phyloP scores from a whole-genome alignment of 1,140 invertebrate species.

The Aphelinus certus region DNA sequence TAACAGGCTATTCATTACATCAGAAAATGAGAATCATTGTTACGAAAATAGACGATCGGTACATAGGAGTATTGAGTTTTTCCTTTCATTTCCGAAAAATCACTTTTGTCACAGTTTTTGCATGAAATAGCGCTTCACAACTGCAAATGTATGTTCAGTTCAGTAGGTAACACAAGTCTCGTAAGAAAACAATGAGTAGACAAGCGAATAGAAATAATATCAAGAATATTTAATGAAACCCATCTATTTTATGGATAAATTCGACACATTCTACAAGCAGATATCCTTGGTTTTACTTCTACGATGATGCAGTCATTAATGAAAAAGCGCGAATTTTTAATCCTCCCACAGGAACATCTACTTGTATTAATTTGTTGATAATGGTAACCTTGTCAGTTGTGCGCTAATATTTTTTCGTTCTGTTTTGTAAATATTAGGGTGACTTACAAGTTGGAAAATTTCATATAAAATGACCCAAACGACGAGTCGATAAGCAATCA shows the following conservation, averaged over 20 bases:
- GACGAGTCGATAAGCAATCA: slow-evolving; percentile 20
- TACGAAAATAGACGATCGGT: too few relatives aligned
- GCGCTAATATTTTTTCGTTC: slow-evolving; percentile 9
- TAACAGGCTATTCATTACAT: too few relatives aligned
- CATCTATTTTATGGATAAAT: background rate
- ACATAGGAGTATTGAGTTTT: too few relatives aligned
- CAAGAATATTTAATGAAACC: too few relatives aligned
- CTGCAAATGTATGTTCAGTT: too few relatives aligned
- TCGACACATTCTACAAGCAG: slow-evolving; percentile 12
- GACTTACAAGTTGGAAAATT: slow-evolving; percentile 34
- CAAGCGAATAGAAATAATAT: too few relatives aligned
- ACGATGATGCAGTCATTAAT: slow-evolving; percentile 5
- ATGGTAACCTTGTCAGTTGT: slow-evolving; percentile 13
- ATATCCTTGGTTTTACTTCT: background rate
- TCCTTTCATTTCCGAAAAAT: too few relatives aligned
- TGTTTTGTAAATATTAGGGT: slow-evolving; percentile 26
- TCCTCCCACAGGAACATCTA: slow-evolving; percentile 18
- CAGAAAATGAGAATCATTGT: too few relatives aligned
- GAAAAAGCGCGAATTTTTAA: background rate
- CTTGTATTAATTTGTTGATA: slow-evolving; percentile 16
- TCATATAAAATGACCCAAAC: slow-evolving; percentile 34
- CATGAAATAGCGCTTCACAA: too few relatives aligned
- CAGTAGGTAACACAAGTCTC: too few relatives aligned
- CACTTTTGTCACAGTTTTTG: too few relatives aligned
- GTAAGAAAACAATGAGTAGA: too few relatives aligned